Conservation (phyloP, 1,140 invertebrate genomes). For the Euura saliciscinereae region DNA sequence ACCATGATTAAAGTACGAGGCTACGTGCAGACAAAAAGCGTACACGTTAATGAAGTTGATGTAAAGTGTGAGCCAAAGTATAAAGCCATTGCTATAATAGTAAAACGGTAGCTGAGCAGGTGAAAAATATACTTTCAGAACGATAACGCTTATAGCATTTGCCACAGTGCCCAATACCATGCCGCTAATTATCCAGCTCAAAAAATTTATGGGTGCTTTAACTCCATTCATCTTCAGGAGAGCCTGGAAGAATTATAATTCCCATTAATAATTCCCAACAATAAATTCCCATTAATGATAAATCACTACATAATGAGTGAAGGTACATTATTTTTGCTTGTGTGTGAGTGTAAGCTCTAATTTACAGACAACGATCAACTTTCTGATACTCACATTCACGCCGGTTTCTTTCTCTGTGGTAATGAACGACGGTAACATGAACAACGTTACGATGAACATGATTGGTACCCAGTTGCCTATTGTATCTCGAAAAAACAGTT, state of each 20-base stretch:
- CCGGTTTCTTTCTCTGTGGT: too few relatives aligned
- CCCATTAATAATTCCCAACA: too few relatives aligned
- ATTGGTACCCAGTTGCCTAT: too few relatives aligned
- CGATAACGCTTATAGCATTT: conserved; percentile 41
- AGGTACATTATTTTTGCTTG: too few relatives aligned
- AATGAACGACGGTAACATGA: too few relatives aligned
- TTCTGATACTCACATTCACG: too few relatives aligned
- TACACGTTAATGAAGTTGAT: conserved; percentile 45
- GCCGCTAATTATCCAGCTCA: conserved; percentile 52
- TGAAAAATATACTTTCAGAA: conserved; percentile 47
- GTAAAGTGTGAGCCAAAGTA: conserved; percentile 52
- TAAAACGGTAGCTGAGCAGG: conserved; percentile 45
- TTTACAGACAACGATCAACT: too few relatives aligned
- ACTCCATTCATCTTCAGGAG: conserved; percentile 57
- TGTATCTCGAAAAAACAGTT: too few relatives aligned
- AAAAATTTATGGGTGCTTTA: conserved; percentile 44
- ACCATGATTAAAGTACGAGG: conserved; percentile 51
- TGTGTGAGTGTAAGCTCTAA: too few relatives aligned
- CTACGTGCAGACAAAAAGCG: conserved; percentile 52
- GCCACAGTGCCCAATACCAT: conserved; percentile 45
- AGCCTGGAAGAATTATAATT: conserved; percentile 39
- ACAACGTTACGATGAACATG: too few relatives aligned
- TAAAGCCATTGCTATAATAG: conserved; percentile 49
- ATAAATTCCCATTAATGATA: too few relatives aligned
- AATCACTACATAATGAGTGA: too few relatives aligned